Evolutionary conservation across 2,113 vertebrate genomes (phyloP).

Genomic region (Cephalopholis sonnerati): DNA sequence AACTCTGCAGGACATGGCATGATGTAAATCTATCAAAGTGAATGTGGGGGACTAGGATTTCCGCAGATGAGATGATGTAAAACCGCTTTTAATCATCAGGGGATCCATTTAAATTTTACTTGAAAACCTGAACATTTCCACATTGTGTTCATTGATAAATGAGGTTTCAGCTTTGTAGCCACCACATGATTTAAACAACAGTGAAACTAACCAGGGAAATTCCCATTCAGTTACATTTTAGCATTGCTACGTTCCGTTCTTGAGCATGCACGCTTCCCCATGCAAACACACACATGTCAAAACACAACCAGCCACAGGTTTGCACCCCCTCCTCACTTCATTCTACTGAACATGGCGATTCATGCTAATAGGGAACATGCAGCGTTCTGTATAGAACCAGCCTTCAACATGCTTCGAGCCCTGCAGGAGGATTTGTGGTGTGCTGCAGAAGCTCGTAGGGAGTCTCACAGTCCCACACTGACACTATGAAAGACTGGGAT

Average conservation of each 20-base stretch:
- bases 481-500: conserved; percentile 34
- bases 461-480: conserved; percentile 47
- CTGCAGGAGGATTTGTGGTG: conserved; percentile 47
- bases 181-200: conserved; percentile 19
- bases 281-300: conserved; percentile 12
- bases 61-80: conserved; percentile 40
- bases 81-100: conserved; percentile 38
- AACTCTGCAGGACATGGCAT: conserved; percentile 45
- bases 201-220: conserved; percentile 28
- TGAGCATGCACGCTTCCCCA: neutral
- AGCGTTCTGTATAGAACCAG: conserved; percentile 26
- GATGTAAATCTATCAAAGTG: conserved; percentile 48
- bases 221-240: conserved; percentile 35
- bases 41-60: conserved; percentile 33
- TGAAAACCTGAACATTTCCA: conserved; percentile 30
- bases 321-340: neutral
- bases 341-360: conserved; percentile 9
- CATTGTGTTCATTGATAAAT: conserved; percentile 20
- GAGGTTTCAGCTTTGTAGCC: conserved; percentile 10
- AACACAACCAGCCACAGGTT: neutral
- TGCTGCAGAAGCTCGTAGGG: conserved; percentile 35
- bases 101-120: conserved; percentile 41
- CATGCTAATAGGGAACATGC: conserved; percentile 34
- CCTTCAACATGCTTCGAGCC: conserved; percentile 37
- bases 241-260: conserved; percentile 3